These are phyloP conservation scores for Anthophora plumipes DNA, from an alignment of 2,888 invertebrate genomes.

Conservation along the genomic window DNA sequence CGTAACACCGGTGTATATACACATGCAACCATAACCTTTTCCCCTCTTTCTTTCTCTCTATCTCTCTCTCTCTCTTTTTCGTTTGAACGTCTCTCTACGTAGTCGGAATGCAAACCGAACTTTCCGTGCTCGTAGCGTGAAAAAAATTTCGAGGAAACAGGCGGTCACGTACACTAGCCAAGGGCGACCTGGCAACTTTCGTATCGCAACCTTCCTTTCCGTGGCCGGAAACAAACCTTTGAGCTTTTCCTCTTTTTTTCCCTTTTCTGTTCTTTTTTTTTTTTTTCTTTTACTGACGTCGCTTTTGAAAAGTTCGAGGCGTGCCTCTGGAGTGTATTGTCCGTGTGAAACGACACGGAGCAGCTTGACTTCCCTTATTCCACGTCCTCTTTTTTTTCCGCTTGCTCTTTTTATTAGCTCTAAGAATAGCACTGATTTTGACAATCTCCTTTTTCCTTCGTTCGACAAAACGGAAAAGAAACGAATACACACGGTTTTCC, in stretches of 20 bases:
- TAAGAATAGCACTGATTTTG: not conserved
- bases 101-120: constrained; percentile 15
- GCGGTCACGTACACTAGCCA: constrained; percentile 38
- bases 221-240: constrained; percentile 27
- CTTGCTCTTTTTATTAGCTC: not conserved
- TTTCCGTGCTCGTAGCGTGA: not conserved
- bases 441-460: not conserved
- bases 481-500: too few species aligned
- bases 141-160: constrained; percentile 28
- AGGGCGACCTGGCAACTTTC: constrained; percentile 27
- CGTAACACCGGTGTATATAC: constrained; percentile 5
- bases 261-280: too few species aligned
- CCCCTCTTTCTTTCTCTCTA: too few species aligned
- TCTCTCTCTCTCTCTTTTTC: not conserved
- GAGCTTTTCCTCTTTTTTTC: too few species aligned
- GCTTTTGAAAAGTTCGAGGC: not conserved
- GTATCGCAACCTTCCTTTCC: too few species aligned
- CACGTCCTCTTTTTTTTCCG: too few species aligned
- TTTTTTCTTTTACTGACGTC: not conserved
- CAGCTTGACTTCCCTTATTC: constrained; percentile 43
- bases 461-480: too few species aligned
- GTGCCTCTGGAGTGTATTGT: not conserved
- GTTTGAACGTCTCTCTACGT: constrained; percentile 12
- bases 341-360: not conserved
- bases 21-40: too few species aligned